phyloP scores from a whole-genome alignment of 2,797 vertebrate species.

The Lepus townsendii region DNA sequence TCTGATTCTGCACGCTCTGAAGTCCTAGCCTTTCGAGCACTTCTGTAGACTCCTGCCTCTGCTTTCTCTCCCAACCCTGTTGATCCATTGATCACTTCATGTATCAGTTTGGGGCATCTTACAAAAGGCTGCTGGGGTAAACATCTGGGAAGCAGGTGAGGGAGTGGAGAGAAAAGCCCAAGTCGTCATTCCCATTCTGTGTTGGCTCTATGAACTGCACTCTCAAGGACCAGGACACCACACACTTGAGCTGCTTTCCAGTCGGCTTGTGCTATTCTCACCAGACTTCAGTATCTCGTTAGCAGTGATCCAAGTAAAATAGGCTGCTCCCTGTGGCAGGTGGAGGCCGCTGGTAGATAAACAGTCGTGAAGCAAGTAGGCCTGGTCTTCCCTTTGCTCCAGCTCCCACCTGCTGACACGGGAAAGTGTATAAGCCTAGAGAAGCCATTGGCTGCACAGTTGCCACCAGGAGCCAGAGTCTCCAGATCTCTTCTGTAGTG shows the following conservation, averaged over 20 bases:
- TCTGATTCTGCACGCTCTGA: background rate
- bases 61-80: background rate
- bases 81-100: background rate
- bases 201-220: background rate
- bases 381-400: conserved; percentile 53
- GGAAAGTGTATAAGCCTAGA: background rate
- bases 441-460: background rate
- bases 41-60: conserved; percentile 30
- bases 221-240: conserved; percentile 23
- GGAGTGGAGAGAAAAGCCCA: background rate
- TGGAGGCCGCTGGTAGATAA: conserved; percentile 69
- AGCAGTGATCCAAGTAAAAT: conserved; percentile 58
- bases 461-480: conserved; percentile 26
- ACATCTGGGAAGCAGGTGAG: background rate
- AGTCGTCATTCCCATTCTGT: background rate
- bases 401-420: conserved; percentile 38
- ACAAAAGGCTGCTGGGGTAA: conserved; percentile 21
- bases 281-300: background rate
- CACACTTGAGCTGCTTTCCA: background rate
- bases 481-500: background rate
- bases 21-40: conserved; percentile 19
- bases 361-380: conserved; percentile 72
- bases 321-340: conserved; percentile 42
- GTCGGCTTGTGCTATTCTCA: background rate
- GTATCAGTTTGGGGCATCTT: conserved; percentile 38